A percentile compares a stretch with the other conserved stretches of the same genome.
Conservation (phyloP, 2,797 vertebrate genomes). For the Darevskia mixta region DNA sequence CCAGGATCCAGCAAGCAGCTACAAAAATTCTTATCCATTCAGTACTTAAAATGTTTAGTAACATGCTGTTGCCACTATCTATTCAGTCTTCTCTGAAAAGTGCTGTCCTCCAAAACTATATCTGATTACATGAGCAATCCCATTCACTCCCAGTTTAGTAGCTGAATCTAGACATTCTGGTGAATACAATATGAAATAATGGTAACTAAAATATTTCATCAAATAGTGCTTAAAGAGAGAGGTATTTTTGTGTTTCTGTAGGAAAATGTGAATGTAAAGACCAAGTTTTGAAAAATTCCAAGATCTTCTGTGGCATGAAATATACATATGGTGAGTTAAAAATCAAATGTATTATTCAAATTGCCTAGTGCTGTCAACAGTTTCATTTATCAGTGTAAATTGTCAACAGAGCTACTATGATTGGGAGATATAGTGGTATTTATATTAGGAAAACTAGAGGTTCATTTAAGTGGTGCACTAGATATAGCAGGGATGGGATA, state of each 20-base stretch:
- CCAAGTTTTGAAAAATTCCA: constrained; percentile 89
- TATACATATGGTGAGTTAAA: constrained; percentile 91
- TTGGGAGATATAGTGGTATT: too few species aligned
- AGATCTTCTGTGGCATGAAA: constrained; percentile 94
- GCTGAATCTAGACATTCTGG: background rate
- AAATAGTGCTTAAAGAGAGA: background rate
- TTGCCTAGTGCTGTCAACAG: background rate
- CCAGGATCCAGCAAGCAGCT: background rate
- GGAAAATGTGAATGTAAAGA: constrained; percentile 98
- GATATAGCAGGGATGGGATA: too few species aligned
- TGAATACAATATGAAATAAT: background rate
- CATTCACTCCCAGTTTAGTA: background rate
- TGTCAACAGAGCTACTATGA: too few species aligned
- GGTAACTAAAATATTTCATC: background rate
- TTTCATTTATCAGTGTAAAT: background rate
- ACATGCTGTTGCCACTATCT: background rate
- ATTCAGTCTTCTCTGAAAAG: background rate
- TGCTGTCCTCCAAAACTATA: background rate
- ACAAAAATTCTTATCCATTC: background rate
- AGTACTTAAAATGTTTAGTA: background rate
- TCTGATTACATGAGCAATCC: background rate
- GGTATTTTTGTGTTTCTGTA: constrained; percentile 74
- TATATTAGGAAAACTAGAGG: too few species aligned
- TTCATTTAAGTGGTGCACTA: too few species aligned
- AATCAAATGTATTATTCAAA: background rate